phyloP scores from a whole-genome alignment of 2,113 vertebrate genomes.

The Lutjanus erythropterus region DNA sequence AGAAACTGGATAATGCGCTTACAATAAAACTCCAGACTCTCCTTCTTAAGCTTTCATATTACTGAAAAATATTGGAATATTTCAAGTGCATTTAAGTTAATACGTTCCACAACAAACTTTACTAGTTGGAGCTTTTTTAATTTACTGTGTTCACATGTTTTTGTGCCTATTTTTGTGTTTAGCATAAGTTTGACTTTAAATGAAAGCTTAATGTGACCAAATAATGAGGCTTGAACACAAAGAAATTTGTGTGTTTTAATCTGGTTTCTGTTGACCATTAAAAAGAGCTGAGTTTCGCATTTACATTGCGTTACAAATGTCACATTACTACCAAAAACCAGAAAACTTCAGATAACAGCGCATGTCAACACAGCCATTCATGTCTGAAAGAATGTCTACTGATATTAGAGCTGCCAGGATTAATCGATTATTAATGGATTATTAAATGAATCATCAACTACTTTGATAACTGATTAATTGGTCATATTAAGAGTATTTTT shows the following conservation, averaged over 20 bases:
- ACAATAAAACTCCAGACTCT: neutral
- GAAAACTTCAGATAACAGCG: neutral
- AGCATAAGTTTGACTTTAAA: neutral
- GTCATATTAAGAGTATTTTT: no score
- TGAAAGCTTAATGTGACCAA: neutral
- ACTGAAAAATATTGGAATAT: neutral
- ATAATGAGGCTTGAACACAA: neutral
- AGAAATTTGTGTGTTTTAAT: neutral
- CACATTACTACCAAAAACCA: neutral
- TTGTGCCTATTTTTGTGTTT: neutral
- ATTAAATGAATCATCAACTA: no score
- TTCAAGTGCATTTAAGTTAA: neutral
- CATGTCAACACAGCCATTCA: neutral
- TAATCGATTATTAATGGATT: no score
- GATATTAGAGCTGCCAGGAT: no score
- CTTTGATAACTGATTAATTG: no score
- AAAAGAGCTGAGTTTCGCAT: neutral
- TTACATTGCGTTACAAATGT: neutral
- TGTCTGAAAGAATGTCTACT: neutral
- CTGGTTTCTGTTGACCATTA: neutral
- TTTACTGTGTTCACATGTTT: neutral
- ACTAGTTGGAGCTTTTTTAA: neutral
- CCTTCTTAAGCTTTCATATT: neutral
- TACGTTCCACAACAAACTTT: neutral
- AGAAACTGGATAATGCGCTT: slow-evolving; percentile 11